Conservation (phyloP, 2,888 invertebrate genomes). For the Drosophila atripex region DNA sequence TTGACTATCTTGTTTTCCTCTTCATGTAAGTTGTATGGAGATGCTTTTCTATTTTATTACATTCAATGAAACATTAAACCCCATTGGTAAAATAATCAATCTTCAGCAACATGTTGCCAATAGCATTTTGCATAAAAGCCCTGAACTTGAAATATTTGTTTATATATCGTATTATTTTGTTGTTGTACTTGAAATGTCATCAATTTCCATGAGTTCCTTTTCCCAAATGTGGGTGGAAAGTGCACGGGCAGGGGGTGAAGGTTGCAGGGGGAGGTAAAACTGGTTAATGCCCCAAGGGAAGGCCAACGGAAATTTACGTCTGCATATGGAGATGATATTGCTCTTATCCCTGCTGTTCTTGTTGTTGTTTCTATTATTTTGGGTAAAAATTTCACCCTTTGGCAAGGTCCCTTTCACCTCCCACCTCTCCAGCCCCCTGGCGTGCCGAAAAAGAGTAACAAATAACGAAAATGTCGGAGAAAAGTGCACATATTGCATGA, state of each 20-base stretch:
- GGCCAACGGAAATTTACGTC: slow-evolving; percentile 55
- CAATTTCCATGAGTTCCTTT: slow-evolving; percentile 12
- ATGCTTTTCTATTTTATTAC: neutral
- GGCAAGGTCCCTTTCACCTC: neutral
- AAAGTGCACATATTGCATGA: slow-evolving; percentile 74
- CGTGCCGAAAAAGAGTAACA: slow-evolving; percentile 34
- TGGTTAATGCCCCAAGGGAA: slow-evolving; percentile 50
- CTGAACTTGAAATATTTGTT: slow-evolving; percentile 38
- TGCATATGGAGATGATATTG: slow-evolving; percentile 52
- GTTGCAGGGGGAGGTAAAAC: slow-evolving; percentile 12
- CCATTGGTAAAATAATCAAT: neutral
- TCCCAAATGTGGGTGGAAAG: neutral
- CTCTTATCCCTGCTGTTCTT: slow-evolving; percentile 23
- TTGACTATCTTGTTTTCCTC: too few relatives aligned
- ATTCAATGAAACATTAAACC: neutral
- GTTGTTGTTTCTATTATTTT: slow-evolving; percentile 44
- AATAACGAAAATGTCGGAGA: slow-evolving; percentile 47
- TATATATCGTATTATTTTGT: slow-evolving; percentile 5
- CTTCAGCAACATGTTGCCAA: slow-evolving; percentile 33
- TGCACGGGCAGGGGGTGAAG: neutral
- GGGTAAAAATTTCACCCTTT: slow-evolving; percentile 67
- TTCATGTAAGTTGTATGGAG: too few relatives aligned
- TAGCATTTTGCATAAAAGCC: slow-evolving; percentile 15
- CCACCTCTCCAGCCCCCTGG: slow-evolving; percentile 31
- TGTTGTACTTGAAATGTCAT: slow-evolving; percentile 35